phyloP scores from a whole-genome alignment of 1,140 invertebrate species.

The Drosophila micromelanica region DNA sequence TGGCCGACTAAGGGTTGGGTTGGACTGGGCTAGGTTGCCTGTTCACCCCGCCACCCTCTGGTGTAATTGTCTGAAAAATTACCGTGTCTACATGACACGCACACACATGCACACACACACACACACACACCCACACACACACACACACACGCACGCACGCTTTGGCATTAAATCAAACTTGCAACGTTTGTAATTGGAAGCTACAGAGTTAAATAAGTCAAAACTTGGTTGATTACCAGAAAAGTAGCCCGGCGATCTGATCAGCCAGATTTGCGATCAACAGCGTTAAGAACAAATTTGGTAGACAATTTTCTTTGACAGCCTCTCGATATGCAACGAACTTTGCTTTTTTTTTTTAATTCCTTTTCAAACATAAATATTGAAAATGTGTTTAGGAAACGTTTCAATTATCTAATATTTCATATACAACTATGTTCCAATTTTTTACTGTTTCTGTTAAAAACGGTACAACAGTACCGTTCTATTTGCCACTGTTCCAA shows the following conservation, averaged over 20 bases:
- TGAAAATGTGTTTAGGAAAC: too few species aligned
- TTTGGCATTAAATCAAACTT: slow-evolving; percentile 72
- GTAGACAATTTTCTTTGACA: too few species aligned
- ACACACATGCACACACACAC: slow-evolving; percentile 56
- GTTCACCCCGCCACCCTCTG: neutral
- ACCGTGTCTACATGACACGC: slow-evolving; percentile 79
- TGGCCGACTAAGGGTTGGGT: neutral
- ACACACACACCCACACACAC: slow-evolving; percentile 39
- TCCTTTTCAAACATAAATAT: too few species aligned
- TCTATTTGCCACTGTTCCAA: neutral
- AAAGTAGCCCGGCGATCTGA: neutral
- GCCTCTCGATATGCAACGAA: too few species aligned
- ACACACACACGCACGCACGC: slow-evolving; percentile 68
- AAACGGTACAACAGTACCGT: neutral
- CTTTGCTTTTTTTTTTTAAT: too few species aligned
- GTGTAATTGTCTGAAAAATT: slow-evolving; percentile 79
- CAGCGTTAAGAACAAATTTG: too few species aligned
- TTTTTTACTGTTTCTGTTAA: neutral
- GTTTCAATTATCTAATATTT: neutral
- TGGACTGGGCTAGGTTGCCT: too few species aligned
- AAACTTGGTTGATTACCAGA: neutral
- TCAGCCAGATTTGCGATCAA: neutral
- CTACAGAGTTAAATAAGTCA: neutral
- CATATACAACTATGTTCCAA: neutral
- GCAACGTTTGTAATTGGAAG: slow-evolving; percentile 31